These are phyloP conservation scores for Spatulosminthurus flaviceps DNA, from an alignment of 2,888 invertebrate genomes.

Conservation along the genomic window DNA sequence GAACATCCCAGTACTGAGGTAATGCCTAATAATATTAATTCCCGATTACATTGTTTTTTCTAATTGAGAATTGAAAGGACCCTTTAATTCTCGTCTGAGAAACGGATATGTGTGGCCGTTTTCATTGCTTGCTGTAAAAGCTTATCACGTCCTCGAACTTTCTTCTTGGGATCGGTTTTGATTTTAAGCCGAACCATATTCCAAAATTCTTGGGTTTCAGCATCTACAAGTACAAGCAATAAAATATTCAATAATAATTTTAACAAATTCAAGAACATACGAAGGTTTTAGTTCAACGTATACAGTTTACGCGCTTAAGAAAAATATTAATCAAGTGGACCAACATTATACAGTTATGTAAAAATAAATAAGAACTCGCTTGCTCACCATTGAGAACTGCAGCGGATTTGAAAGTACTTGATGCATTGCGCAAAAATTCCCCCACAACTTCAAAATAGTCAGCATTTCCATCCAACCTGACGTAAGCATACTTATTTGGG, in stretches of 20 bases:
- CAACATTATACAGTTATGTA: too few relatives aligned
- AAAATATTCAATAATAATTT: too few relatives aligned
- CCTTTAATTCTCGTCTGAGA: slow-evolving; percentile 70
- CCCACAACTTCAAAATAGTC: slow-evolving; percentile 44
- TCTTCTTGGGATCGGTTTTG: slow-evolving; percentile 67
- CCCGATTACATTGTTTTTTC: too few relatives aligned
- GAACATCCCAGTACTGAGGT: too few relatives aligned
- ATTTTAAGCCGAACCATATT: slow-evolving; percentile 74
- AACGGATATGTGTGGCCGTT: slow-evolving; percentile 74
- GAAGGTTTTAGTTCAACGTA: too few relatives aligned
- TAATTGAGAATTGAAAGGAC: neutral
- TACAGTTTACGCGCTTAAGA: too few relatives aligned
- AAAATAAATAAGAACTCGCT: neutral
- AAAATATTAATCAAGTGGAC: too few relatives aligned
- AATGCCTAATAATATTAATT: too few relatives aligned
- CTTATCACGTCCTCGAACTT: slow-evolving; percentile 73
- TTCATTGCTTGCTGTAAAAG: slow-evolving; percentile 73
- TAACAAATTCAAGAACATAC: too few relatives aligned
- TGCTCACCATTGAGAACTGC: slow-evolving; percentile 55
- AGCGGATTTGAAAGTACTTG: slow-evolving; percentile 52
- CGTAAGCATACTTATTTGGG: slow-evolving; percentile 74
- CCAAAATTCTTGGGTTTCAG: slow-evolving; percentile 84
- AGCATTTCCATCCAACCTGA: slow-evolving; percentile 68
- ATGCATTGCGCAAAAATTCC: slow-evolving; percentile 51
- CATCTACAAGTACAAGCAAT: slow-evolving; percentile 68